Evolutionary conservation across 2,113 vertebrate species (phyloP), one percentile per base, ranked within the genome.

Genomic region (Hippopotamus amphibius): DNA sequence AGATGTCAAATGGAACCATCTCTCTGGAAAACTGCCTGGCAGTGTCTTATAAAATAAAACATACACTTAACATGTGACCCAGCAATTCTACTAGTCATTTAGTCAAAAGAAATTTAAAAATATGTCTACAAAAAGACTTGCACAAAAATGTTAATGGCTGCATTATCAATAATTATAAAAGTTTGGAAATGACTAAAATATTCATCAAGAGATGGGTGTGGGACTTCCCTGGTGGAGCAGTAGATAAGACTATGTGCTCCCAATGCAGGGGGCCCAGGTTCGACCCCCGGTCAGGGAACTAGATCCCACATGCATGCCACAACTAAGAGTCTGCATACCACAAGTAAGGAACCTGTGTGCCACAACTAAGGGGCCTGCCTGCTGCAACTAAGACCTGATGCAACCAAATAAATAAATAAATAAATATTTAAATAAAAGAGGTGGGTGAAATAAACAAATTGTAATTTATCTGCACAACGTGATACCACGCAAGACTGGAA

Each of bases 1-100:
- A 43, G 50, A 3, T 5, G 7, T 33, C 19, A 14, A 2, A 2
- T 6, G 17, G 11, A 4, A 11, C 16, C 1, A 13, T 43, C n/a
- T 17, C 28, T 33, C 43, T 22, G 37, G 68, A 59, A 74, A 59
- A 46, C 28, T 46, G 37, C 28, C n/a, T 14, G 69, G 28, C 19
- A 24, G 53, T 24, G 48, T 50, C 61, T 66, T 24, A 22, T 63
- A 30, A 66, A 66, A 66, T 22, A 11, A 28, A 55, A 28, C 85
- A 30, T 16, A 21, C 7, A 16, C n/a, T 57, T 43, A n/a, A 43
- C 37, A 46, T 43, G 9, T 2, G 37, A 71, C 66, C 19, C 37
- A 4, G 55, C 3, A n/a, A 61, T 74, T 74, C 69, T 61, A 46
- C 68, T 30, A 41, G 50, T 28, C n/a, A 21, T 43, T 21, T 43